Conservation (phyloP, 2,888 invertebrate species). For the Limnephilus rhombicus region DNA sequence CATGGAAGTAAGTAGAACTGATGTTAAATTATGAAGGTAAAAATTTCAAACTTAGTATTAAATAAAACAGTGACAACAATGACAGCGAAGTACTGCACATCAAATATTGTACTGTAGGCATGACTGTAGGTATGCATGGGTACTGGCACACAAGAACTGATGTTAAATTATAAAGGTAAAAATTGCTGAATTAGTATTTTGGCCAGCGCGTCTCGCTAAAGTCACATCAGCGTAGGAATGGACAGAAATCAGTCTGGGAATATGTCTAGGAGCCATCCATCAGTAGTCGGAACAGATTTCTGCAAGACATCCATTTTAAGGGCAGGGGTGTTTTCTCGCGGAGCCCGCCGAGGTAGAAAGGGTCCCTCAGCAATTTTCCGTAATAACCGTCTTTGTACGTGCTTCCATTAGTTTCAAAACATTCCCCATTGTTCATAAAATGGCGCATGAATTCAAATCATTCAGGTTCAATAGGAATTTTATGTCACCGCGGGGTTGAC, state of each 20-base stretch:
- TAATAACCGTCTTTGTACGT: slow-evolving; percentile 61
- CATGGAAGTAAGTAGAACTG: no score
- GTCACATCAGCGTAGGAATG: neutral
- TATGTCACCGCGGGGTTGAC: neutral
- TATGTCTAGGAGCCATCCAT: slow-evolving; percentile 9
- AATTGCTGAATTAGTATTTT: neutral
- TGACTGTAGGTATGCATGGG: no score
- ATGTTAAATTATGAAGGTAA: no score
- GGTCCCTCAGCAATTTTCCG: slow-evolving; percentile 58
- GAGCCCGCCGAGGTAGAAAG: neutral
- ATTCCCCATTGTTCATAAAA: slow-evolving; percentile 34
- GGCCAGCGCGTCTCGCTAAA: neutral
- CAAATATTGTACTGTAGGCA: no score
- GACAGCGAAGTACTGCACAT: no score
- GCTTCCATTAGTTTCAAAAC: slow-evolving; percentile 58
- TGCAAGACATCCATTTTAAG: slow-evolving; percentile 3
- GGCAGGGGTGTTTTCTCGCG: slow-evolving; percentile 6
- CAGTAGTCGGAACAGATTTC: slow-evolving; percentile 19
- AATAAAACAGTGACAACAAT: no score
- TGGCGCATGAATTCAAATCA: slow-evolving; percentile 4
- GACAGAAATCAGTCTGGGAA: neutral
- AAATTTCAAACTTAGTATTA: no score
- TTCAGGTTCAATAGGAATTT: neutral
- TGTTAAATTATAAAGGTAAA: neutral
- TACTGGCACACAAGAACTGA: neutral